phyloP scores from a whole-genome alignment of 1,140 invertebrate genomes.

The Bactericera cockerelli region DNA sequence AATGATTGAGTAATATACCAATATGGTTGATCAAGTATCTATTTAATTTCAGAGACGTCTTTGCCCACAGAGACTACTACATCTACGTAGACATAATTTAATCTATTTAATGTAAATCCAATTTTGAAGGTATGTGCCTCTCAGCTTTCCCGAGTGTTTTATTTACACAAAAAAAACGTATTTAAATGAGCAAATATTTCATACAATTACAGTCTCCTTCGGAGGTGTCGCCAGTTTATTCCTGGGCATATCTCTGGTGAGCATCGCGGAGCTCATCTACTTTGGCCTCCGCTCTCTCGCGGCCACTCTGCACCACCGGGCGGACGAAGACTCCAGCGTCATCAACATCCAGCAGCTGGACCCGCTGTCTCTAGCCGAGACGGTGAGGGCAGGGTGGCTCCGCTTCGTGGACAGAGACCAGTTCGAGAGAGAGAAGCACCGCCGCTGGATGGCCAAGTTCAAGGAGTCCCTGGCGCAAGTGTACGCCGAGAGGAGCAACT shows the following conservation, averaged over 20 bases:
- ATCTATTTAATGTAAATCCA: too few species aligned
- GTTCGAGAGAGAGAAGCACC: background rate
- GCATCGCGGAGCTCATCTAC: conserved; percentile 32
- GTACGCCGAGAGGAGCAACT: background rate
- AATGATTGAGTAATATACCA: too few species aligned
- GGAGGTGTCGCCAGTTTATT: conserved; percentile 36
- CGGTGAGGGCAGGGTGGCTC: background rate
- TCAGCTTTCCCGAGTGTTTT: too few species aligned
- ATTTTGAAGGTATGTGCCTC: too few species aligned
- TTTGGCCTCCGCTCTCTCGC: conserved; percentile 20
- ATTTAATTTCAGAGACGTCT: conserved; percentile 6
- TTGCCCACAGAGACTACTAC: background rate
- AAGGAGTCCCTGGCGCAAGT: background rate
- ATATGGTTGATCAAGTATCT: too few species aligned
- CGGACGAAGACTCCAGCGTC: background rate
- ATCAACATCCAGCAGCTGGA: too few species aligned
- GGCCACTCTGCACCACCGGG: background rate
- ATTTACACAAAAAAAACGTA: too few species aligned
- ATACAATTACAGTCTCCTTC: conserved; percentile 31
- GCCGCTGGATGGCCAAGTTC: background rate
- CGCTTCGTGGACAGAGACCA: background rate
- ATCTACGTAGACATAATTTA: conserved; percentile 13
- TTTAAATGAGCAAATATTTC: too few species aligned
- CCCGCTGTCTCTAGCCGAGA: too few species aligned
- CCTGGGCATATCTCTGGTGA: conserved; percentile 34